A percentile compares a stretch with the other conserved stretches of the same genome.
These are phyloP conservation scores for Limnodromus scolopaceus DNA, from an alignment of 2,797 vertebrate genomes.

Conservation along the genomic window DNA sequence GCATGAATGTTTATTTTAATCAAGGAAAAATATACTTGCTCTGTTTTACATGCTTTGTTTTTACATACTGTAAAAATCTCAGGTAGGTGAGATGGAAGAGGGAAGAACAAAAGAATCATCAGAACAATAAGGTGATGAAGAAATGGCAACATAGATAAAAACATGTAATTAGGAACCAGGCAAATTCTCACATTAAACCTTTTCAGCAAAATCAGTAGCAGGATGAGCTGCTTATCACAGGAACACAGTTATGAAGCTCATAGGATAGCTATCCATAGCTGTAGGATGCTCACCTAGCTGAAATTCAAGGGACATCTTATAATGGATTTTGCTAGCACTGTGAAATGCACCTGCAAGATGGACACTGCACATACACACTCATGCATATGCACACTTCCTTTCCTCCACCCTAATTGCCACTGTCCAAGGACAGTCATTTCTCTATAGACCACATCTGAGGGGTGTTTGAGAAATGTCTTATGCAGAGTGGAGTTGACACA, in stretches of 20 bases:
- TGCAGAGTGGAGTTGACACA: neutral
- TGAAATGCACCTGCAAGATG: neutral
- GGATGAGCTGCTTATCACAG: neutral
- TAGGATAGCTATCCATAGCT: no score
- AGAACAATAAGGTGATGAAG: neutral
- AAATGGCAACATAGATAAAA: neutral
- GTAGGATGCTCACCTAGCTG: neutral
- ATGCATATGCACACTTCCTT: neutral
- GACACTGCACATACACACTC: no score
- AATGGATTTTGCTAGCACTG: neutral
- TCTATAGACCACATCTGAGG: neutral
- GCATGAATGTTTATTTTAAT: neutral
- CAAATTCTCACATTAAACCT: neutral
- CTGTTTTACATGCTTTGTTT: neutral
- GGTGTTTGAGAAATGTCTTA: neutral
- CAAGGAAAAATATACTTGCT: neutral
- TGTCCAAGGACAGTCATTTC: neutral
- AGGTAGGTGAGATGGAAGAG: neutral
- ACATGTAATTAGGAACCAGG: neutral
- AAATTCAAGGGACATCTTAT: neutral
- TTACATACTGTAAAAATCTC: neutral
- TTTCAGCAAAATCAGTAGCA: neutral
- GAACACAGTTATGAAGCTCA: neutral
- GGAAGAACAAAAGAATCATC: neutral
- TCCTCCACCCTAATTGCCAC: neutral